phyloP scores from a whole-genome alignment of 2,888 invertebrate genomes.

The Drosophila siamana region DNA sequence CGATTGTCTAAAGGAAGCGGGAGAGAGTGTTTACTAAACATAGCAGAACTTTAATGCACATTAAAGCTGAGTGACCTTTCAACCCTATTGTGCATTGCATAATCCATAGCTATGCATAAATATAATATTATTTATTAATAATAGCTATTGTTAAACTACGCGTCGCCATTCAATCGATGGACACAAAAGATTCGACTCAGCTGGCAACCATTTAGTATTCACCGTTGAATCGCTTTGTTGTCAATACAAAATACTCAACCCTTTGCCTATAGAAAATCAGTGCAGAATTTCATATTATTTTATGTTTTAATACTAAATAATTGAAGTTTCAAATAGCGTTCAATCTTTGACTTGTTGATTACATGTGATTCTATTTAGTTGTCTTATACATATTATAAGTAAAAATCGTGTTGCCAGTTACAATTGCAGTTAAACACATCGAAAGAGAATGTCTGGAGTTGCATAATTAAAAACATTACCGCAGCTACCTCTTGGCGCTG shows the following conservation, averaged over 20 bases:
- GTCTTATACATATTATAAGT: background rate
- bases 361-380: too few relatives aligned
- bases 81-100: conserved; percentile 1
- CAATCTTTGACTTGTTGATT: too few relatives aligned
- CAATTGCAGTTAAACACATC: conserved; percentile 33
- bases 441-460: conserved; percentile 43
- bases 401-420: background rate
- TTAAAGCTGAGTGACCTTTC: background rate
- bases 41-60: conserved; percentile 3
- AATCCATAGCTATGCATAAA: conserved; percentile 3
- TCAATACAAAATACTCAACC: too few relatives aligned
- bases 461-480: conserved; percentile 61
- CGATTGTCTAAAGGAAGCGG: conserved; percentile 1
- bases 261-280: too few relatives aligned
- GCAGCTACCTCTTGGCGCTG: conserved; percentile 28
- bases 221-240: conserved; percentile 23
- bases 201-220: conserved; percentile 29
- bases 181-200: conserved; percentile 21
- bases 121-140: conserved; percentile 6
- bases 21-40: background rate
- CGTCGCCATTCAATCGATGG: conserved; percentile 9
- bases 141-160: conserved; percentile 23
- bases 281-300: too few relatives aligned
- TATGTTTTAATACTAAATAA: too few relatives aligned
- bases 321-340: too few relatives aligned